Conservation (phyloP, 2,113 vertebrate genomes). For the Chamaea fasciata region DNA sequence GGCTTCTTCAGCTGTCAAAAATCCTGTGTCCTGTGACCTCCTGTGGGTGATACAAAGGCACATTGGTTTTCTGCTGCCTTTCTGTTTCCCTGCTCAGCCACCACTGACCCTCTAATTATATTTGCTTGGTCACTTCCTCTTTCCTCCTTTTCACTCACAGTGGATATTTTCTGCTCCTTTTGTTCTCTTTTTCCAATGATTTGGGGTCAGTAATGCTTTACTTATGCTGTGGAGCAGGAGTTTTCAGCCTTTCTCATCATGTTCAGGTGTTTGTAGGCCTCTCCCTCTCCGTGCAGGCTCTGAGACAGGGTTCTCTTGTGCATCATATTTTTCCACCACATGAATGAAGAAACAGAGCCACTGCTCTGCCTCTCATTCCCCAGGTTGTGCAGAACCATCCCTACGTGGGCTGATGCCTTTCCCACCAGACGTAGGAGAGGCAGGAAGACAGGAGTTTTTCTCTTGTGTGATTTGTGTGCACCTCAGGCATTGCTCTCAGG, state of each 20-base stretch:
- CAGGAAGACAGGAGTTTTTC: background rate
- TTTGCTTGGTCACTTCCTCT: background rate
- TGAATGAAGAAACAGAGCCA: conserved; percentile 5
- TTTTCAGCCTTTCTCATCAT: background rate
- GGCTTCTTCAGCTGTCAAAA: background rate
- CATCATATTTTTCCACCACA: background rate
- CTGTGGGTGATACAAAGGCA: accelerated
- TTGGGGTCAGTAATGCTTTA: background rate
- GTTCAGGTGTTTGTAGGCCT: background rate
- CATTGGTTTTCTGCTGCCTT: background rate
- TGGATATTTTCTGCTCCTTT: background rate
- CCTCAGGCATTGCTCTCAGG: background rate
- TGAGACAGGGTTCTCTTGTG: background rate
- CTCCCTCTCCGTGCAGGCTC: accelerated
- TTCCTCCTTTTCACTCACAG: background rate
- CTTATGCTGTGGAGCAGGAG: background rate
- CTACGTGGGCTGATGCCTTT: background rate
- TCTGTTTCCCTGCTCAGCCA: background rate
- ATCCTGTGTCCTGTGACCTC: background rate
- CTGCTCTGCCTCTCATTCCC: background rate
- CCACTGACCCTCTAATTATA: background rate
- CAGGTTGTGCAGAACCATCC: background rate
- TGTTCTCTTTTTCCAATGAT: background rate
- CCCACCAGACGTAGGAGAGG: background rate
- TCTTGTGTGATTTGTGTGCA: background rate